A percentile compares a stretch with the other conserved stretches of the same genome.
Evolutionary conservation across 2,888 invertebrate species (phyloP).

Genomic region (Pandemis heparana): DNA sequence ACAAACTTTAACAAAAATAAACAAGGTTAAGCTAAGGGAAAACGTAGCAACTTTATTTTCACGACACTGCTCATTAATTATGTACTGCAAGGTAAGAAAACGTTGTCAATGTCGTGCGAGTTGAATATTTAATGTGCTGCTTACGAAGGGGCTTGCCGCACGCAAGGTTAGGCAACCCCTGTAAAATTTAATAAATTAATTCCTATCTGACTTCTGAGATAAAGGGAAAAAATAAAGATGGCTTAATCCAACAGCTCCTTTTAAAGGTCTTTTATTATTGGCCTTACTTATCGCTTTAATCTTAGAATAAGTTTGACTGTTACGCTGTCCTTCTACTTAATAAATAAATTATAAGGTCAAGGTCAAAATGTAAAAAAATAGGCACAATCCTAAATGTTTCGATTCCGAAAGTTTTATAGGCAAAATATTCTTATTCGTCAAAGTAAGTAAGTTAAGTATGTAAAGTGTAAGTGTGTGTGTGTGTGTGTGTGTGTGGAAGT

Average conservation of each 20-base stretch:
- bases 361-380: too few relatives aligned
- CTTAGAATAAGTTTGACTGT: too few relatives aligned
- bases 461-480: too few relatives aligned
- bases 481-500: too few relatives aligned
- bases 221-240: constrained; percentile 1
- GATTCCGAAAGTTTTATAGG: too few relatives aligned
- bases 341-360: too few relatives aligned
- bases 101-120: constrained; percentile 27
- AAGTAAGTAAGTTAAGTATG: too few relatives aligned
- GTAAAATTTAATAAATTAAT: constrained; percentile 8
- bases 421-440: too few relatives aligned
- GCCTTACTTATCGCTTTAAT: too few relatives aligned
- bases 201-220: constrained; percentile 1
- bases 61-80: constrained; percentile 6
- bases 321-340: too few relatives aligned
- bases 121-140: constrained; percentile 22
- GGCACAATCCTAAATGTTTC: too few relatives aligned
- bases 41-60: constrained; percentile 3
- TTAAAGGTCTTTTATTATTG: too few relatives aligned
- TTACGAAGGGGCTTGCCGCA: constrained; percentile 8
- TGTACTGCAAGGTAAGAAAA: constrained; percentile 22
- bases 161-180: constrained; percentile 18
- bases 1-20: not conserved
- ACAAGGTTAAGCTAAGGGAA: not conserved
- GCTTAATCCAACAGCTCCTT: not conserved